Evolutionary conservation across 2,888 invertebrate species (phyloP).

Genomic region (Drosophila pegasa): DNA sequence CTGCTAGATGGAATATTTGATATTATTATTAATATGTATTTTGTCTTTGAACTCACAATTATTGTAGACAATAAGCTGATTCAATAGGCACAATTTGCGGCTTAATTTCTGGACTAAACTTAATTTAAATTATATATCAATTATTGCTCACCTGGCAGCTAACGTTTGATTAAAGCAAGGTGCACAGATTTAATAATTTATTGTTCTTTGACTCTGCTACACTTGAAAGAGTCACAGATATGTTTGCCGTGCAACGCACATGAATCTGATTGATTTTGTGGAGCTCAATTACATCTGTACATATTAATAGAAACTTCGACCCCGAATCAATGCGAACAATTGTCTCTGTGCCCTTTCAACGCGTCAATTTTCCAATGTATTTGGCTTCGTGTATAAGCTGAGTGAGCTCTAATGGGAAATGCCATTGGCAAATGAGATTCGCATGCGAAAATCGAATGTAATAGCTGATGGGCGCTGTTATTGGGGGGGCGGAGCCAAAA

Average conservation of each 20-base stretch:
- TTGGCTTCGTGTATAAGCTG: constrained; percentile 68
- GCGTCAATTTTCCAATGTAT: constrained; percentile 60
- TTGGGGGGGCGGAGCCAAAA: constrained; percentile 44
- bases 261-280: constrained; percentile 54
- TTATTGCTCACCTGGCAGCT: no score
- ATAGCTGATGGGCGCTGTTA: constrained; percentile 66
- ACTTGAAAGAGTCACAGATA: constrained; percentile 1
- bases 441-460: constrained; percentile 74
- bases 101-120: no score
- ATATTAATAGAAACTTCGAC: no score
- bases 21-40: no score
- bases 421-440: constrained; percentile 77
- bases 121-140: no score
- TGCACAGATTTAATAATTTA: no score
- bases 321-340: constrained; percentile 26
- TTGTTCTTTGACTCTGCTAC: background rate
- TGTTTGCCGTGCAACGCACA: constrained; percentile 47
- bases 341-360: constrained; percentile 10
- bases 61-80: no score
- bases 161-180: no score
- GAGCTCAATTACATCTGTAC: constrained; percentile 51
- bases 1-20: no score
- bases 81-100: no score
- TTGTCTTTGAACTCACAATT: no score
- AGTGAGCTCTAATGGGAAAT: constrained; percentile 66